Evolutionary conservation across 2,797 vertebrate genomes (phyloP).

Genomic region (Gadopsis marmoratus): DNA sequence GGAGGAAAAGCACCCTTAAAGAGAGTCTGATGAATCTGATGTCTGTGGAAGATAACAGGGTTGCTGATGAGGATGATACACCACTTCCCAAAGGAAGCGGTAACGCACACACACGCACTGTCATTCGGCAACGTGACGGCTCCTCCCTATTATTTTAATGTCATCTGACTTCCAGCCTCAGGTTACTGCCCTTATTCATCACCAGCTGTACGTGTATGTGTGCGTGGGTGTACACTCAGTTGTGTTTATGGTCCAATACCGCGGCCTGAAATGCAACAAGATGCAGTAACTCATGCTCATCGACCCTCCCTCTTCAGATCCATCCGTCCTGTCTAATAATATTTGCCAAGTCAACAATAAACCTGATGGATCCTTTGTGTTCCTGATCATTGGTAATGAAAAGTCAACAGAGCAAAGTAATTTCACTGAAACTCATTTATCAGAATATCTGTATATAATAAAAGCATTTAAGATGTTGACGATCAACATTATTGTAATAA

Average conservation of each 20-base stretch:
- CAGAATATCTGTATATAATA: conserved; percentile 37
- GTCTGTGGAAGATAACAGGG: conserved; percentile 57
- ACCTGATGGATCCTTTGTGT: conserved; percentile 57
- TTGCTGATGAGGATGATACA: conserved; percentile 44
- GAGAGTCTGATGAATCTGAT: conserved; percentile 54
- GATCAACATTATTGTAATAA: conserved; percentile 45
- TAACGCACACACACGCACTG: conserved; percentile 39
- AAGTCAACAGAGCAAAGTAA: conserved; percentile 41
- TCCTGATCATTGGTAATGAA: conserved; percentile 54
- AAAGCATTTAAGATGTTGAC: conserved; percentile 22
- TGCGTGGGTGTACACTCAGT: not conserved
- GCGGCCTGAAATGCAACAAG: conserved; percentile 49
- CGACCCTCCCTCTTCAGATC: conserved; percentile 57
- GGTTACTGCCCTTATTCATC: conserved; percentile 64
- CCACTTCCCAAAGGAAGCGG: conserved; percentile 35
- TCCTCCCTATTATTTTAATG: conserved; percentile 64
- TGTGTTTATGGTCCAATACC: conserved; percentile 45
- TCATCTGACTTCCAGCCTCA: conserved; percentile 63
- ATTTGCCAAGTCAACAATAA: conserved; percentile 77
- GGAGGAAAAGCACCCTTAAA: conserved; percentile 34
- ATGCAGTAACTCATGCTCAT: conserved; percentile 52
- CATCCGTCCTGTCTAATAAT: conserved; percentile 66
- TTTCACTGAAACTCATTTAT: conserved; percentile 43
- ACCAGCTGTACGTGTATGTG: conserved; percentile 43
- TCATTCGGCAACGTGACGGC: conserved; percentile 42